Conservation (phyloP, 2,797 vertebrate species). For the Cryptoprocta ferox region DNA sequence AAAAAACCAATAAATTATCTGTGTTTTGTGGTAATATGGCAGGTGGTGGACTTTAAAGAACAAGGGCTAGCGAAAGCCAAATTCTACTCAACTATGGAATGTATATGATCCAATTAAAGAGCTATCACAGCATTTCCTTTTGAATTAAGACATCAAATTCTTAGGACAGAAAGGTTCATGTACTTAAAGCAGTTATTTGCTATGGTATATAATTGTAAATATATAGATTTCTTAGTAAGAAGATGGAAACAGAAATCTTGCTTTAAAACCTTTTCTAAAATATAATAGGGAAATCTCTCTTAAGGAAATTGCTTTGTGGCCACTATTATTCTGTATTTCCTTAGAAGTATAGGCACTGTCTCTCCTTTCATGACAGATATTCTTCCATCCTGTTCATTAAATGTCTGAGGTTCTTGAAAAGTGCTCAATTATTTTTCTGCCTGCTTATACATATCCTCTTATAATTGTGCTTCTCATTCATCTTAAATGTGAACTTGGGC, state of each 20-base stretch:
- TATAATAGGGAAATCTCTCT: not conserved
- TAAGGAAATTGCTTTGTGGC: not conserved
- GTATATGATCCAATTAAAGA: constrained; percentile 60
- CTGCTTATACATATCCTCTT: not conserved
- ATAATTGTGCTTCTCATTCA: not conserved
- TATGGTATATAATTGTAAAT: not conserved
- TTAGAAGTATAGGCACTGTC: not conserved
- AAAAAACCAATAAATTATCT: not conserved
- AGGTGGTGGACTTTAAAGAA: constrained; percentile 36
- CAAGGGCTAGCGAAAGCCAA: constrained; percentile 7
- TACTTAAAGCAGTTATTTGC: not conserved
- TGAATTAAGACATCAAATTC: constrained; percentile 15
- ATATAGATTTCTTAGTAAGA: not conserved
- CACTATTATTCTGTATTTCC: not conserved
- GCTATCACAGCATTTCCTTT: not conserved
- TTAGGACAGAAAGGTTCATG: not conserved
- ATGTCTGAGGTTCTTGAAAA: constrained; percentile 30
- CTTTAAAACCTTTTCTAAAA: not conserved
- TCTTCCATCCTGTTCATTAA: not conserved
- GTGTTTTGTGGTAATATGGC: not conserved
- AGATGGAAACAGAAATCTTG: constrained; percentile 17
- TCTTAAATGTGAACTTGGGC: not conserved
- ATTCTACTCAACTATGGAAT: constrained; percentile 9
- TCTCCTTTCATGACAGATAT: not conserved
- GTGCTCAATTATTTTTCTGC: not conserved